A percentile compares a stretch with the other conserved stretches of the same genome.
phyloP scores from a whole-genome alignment of 2,113 vertebrate species.

The Myanophis thanlyinensis region DNA sequence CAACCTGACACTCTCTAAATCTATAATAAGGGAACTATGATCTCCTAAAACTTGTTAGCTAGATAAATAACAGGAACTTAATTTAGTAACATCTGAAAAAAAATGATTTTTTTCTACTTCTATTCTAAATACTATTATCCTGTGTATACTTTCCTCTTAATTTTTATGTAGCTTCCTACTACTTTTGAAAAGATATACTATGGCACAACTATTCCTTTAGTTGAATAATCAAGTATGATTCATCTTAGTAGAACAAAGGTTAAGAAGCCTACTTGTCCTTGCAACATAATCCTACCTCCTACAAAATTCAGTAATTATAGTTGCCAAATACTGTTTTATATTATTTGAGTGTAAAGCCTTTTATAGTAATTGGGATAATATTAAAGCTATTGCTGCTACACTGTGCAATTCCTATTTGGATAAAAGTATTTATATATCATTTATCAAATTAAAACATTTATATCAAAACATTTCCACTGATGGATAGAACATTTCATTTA shows the following conservation, averaged over 20 bases:
- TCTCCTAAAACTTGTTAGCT: background rate
- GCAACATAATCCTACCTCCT: background rate
- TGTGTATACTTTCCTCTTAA: background rate
- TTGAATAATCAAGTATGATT: background rate
- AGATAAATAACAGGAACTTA: background rate
- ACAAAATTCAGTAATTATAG: background rate
- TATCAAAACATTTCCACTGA: background rate
- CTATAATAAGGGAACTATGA: background rate
- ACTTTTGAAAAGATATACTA: background rate
- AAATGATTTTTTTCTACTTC: background rate
- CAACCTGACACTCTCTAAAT: background rate
- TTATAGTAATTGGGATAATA: background rate
- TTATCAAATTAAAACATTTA: background rate
- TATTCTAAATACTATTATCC: background rate
- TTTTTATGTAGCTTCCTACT: background rate
- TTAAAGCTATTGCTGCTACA: background rate
- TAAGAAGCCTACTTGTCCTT: background rate
- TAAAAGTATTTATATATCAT: background rate
- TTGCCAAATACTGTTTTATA: background rate
- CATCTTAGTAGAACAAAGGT: background rate
- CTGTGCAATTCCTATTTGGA: background rate
- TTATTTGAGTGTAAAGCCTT: background rate
- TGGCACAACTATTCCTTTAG: background rate
- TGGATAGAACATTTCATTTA: background rate
- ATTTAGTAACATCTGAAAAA: background rate